Evolutionary conservation across 2,888 invertebrate genomes (phyloP).

Genomic region (Uropetala carovei): DNA sequence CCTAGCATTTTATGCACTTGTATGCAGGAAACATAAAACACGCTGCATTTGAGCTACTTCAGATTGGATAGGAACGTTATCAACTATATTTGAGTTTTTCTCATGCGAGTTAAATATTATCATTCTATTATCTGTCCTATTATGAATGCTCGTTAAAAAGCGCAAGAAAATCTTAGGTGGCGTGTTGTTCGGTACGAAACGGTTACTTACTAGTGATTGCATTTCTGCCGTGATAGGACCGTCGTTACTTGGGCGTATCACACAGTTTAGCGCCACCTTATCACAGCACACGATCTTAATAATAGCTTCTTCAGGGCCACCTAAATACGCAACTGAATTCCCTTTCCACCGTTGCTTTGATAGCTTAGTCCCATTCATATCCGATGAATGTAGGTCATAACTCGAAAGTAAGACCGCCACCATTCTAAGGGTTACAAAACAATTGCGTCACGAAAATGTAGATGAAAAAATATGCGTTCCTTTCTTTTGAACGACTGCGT

Average conservation of each 20-base stretch:
- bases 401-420: conserved; percentile 2
- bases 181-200: too few species aligned
- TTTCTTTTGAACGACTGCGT: too few species aligned
- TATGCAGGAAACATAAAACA: too few species aligned
- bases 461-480: background rate
- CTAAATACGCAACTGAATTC: background rate
- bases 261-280: background rate
- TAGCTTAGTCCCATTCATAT: background rate
- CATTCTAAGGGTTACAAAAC: conserved; percentile 21
- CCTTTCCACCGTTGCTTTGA: background rate
- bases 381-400: conserved; percentile 25
- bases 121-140: too few species aligned
- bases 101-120: too few species aligned
- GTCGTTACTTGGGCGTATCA: background rate
- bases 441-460: background rate
- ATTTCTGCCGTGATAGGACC: background rate
- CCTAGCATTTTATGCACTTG: too few species aligned
- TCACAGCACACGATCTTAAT: background rate
- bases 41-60: too few species aligned
- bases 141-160: too few species aligned
- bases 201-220: too few species aligned
- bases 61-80: too few species aligned
- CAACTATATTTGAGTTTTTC: too few species aligned
- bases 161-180: too few species aligned
- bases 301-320: background rate